Percentiles rank a stretch among this genome's conserved stretches.
phyloP scores from a whole-genome alignment of 2,888 invertebrate species.

The Clusia tigrina region DNA sequence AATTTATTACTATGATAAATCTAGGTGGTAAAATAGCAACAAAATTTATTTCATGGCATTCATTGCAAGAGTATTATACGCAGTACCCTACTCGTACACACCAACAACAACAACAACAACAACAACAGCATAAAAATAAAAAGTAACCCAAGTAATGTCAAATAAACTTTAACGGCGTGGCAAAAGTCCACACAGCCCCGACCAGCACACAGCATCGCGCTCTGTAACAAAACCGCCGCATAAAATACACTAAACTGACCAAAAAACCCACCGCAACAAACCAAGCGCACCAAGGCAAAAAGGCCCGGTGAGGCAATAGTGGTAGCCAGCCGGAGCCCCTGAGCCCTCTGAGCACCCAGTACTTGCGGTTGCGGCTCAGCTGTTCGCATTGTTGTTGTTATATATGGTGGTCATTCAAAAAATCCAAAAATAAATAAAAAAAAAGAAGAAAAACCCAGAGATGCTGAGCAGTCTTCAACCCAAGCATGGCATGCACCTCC shows the following conservation, averaged over 20 bases:
- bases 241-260: constrained; percentile 4
- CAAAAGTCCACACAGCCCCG: constrained; percentile 8
- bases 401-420: background rate
- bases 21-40: too few species aligned
- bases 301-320: background rate
- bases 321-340: background rate
- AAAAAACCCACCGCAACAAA: background rate
- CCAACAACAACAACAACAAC: too few species aligned
- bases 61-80: too few species aligned
- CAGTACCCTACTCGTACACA: too few species aligned
- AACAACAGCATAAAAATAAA: constrained; percentile 52
- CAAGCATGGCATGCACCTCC: background rate
- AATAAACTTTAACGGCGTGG: constrained; percentile 53
- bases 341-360: background rate
- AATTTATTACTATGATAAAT: too few species aligned
- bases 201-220: too few species aligned
- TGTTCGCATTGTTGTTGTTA: background rate
- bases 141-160: constrained; percentile 58
- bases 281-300: background rate
- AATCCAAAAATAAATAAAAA: background rate
- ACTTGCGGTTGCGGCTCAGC: background rate
- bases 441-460: background rate
- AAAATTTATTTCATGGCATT: too few species aligned
- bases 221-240: background rate
- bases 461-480: background rate